A percentile compares a stretch with the other conserved stretches of the same genome.
Evolutionary conservation across 2,797 vertebrate genomes (phyloP).

Genomic region (Fistularia commersonii): DNA sequence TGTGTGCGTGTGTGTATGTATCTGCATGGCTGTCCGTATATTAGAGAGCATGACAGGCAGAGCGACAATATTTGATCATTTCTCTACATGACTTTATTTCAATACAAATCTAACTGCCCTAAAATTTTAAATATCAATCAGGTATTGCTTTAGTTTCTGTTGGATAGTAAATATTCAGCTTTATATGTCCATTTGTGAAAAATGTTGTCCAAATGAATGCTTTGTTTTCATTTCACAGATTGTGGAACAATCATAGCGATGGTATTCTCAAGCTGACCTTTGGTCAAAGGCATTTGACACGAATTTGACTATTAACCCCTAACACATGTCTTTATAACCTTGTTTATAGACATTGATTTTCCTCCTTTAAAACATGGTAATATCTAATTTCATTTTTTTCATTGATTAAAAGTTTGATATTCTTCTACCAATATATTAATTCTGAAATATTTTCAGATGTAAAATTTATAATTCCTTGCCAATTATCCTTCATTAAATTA

Average conservation of each 20-base stretch:
- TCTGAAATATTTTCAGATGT: no score
- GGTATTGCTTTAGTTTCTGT: no score
- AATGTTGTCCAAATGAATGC: slow-evolving; percentile 14
- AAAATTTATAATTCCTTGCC: no score
- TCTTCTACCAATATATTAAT: not conserved
- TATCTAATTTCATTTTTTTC: not conserved
- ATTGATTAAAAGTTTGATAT: not conserved
- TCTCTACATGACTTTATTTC: not conserved
- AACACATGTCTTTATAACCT: slow-evolving; percentile 89
- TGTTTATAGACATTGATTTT: slow-evolving; percentile 87
- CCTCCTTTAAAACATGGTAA: slow-evolving; percentile 74
- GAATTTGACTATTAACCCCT: slow-evolving; percentile 92
- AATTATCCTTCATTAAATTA: no score
- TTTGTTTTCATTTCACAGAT: slow-evolving; percentile 18
- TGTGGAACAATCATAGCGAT: slow-evolving; percentile 47
- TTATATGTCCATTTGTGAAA: slow-evolving; percentile 3
- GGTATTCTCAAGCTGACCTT: slow-evolving; percentile 84
- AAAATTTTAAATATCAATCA: not conserved
- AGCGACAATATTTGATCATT: no score
- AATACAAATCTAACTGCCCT: not conserved
- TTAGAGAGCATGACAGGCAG: slow-evolving; percentile 2
- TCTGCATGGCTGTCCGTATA: slow-evolving; percentile 3
- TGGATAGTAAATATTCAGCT: slow-evolving; percentile 1
- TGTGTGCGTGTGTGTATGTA: slow-evolving; percentile 14
- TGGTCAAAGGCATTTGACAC: slow-evolving; percentile 91